phyloP scores from a whole-genome alignment of 2,797 vertebrate genomes.

The Phrynocephalus forsythii region DNA sequence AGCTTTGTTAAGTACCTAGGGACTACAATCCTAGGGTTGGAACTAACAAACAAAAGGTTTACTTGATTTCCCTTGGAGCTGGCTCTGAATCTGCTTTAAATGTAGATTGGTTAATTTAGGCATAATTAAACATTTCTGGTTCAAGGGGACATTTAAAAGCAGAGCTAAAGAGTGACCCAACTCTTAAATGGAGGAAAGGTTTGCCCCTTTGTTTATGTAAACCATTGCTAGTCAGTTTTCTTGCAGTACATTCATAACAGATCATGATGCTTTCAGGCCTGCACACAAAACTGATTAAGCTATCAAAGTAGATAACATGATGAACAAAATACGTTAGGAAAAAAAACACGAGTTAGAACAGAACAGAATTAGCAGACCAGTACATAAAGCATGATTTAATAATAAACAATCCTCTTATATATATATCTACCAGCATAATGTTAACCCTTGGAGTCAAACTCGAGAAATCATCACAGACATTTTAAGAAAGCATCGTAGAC shows the following conservation, averaged over 20 bases:
- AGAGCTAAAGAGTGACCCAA: not conserved
- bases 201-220: too few relatives aligned
- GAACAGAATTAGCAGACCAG: too few relatives aligned
- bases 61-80: not conserved
- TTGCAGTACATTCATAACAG: not conserved
- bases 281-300: not conserved
- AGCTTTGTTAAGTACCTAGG: constrained; percentile 28
- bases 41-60: constrained; percentile 13
- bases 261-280: not conserved
- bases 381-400: not conserved
- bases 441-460: too few relatives aligned
- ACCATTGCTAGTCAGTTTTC: not conserved
- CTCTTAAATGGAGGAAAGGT: too few relatives aligned
- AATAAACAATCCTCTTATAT: too few relatives aligned
- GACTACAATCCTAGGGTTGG: constrained; percentile 17
- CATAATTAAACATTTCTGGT: not conserved
- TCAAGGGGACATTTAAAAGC: constrained; percentile 5
- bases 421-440: too few relatives aligned
- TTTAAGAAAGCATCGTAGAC: too few relatives aligned
- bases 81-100: constrained; percentile 17
- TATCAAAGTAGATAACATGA: not conserved
- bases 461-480: too few relatives aligned
- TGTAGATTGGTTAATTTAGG: constrained; percentile 23
- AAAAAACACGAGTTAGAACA: not conserved
- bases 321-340: not conserved